Evolutionary conservation across 92 coral and sea anemone species (phyloP).

Genomic region (Ricordea florida): DNA sequence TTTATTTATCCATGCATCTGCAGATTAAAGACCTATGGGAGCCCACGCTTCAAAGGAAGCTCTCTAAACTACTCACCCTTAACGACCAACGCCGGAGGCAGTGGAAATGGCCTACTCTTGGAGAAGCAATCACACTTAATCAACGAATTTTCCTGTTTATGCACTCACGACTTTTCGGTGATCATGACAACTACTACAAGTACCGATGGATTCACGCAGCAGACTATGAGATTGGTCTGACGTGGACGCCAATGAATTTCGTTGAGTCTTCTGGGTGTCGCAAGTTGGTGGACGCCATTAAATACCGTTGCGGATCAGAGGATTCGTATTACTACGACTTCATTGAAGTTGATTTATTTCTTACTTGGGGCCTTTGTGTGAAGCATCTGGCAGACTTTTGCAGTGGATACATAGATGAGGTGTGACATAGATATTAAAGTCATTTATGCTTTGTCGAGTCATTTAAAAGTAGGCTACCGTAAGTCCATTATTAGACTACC

Average conservation of each 20-base stretch:
- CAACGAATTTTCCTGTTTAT: conserved; percentile 57
- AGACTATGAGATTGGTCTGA: conserved; percentile 26
- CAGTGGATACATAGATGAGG: conserved; percentile 17
- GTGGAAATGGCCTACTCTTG: conserved; percentile 42
- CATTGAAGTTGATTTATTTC: conserved; percentile 34
- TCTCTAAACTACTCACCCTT: conserved; percentile 14
- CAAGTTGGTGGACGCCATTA: conserved; percentile 12
- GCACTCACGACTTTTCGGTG: conserved; percentile 8
- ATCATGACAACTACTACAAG: neutral
- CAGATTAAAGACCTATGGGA: conserved; percentile 32
- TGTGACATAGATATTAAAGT: neutral
- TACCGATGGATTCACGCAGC: conserved; percentile 41
- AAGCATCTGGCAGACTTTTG: conserved; percentile 43
- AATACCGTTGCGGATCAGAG: conserved; percentile 18
- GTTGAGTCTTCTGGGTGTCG: conserved; percentile 40
- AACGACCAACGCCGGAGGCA: conserved; percentile 9
- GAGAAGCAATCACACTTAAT: conserved; percentile 37
- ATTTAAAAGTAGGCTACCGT: no score
- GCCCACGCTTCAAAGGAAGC: conserved; percentile 12
- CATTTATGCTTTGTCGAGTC: no score
- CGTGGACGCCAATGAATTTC: conserved; percentile 37
- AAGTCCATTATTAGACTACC: no score
- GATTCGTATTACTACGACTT: neutral
- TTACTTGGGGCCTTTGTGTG: conserved; percentile 50
- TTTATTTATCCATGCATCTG: neutral